A percentile compares a stretch with the other conserved stretches of the same genome.
phyloP scores from a whole-genome alignment of 1,140 invertebrate species.

The Zaprionus lachaisei region DNA sequence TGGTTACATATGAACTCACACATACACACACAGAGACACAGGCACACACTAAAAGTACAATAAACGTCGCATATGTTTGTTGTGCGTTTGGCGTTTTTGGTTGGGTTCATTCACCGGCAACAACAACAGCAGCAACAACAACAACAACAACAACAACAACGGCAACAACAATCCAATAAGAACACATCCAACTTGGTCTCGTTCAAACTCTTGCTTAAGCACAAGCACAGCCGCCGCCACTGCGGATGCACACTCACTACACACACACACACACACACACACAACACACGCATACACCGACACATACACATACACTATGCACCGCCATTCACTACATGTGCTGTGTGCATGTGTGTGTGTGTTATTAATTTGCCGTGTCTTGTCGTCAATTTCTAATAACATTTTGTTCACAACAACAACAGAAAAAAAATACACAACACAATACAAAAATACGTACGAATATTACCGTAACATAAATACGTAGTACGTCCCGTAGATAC shows the following conservation, averaged over 20 bases:
- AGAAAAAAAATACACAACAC: conserved; percentile 12
- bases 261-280: conserved; percentile 13
- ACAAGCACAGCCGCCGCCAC: conserved; percentile 24
- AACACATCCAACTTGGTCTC: conserved; percentile 43
- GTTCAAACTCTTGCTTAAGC: conserved; percentile 51
- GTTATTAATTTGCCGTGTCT: conserved; percentile 48
- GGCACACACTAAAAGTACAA: conserved; percentile 1
- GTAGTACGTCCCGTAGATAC: conserved; percentile 20
- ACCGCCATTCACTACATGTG: conserved; percentile 22
- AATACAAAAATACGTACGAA: conserved; percentile 26
- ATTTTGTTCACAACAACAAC: conserved; percentile 29
- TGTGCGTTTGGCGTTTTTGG: conserved; percentile 55
- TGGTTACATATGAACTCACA: conserved; percentile 31
- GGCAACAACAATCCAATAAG: conserved; percentile 43
- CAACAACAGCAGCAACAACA: conserved; percentile 12
- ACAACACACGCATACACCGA: conserved; percentile 9
- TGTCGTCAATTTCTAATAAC: conserved; percentile 52
- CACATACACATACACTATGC: background rate
- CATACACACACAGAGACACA: background rate
- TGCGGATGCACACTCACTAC: conserved; percentile 30
- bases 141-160: background rate
- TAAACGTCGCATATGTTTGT: conserved; percentile 41
- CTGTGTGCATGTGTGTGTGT: background rate
- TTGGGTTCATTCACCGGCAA: conserved; percentile 53
- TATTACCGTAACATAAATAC: conserved; percentile 43